These are phyloP conservation scores for Gymnopithys bicolor DNA, from an alignment of 2,797 vertebrate species.

Conservation along the genomic window DNA sequence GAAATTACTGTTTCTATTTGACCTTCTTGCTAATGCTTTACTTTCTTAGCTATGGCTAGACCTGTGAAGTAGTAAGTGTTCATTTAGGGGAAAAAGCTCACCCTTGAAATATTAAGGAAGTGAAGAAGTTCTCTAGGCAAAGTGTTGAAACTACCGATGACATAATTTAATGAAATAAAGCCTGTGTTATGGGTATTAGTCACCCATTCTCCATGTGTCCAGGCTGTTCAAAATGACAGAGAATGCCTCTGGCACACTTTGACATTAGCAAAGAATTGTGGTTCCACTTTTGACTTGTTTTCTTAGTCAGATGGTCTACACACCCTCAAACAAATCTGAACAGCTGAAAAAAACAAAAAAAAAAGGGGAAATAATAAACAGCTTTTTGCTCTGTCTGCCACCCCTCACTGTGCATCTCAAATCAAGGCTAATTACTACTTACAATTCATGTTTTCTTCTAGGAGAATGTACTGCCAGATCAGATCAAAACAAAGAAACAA, in stretches of 20 bases:
- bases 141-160: background rate
- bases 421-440: background rate
- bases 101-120: background rate
- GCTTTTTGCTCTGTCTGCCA: background rate
- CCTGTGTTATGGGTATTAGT: constrained; percentile 1
- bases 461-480: background rate
- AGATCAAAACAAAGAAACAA: background rate
- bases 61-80: background rate
- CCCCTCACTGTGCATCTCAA: background rate
- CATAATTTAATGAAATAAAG: background rate
- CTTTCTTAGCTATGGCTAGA: background rate
- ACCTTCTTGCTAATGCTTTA: background rate
- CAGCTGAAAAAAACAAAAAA: background rate
- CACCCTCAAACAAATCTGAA: background rate
- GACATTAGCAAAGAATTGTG: background rate
- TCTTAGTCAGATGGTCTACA: background rate
- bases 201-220: background rate
- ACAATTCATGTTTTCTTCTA: background rate
- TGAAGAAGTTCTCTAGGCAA: background rate
- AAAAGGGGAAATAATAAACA: background rate
- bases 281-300: background rate
- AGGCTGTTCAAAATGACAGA: constrained; percentile 27
- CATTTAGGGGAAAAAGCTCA: background rate
- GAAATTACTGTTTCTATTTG: background rate
- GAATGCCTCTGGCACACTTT: background rate